Evolutionary conservation across 2,888 invertebrate species (phyloP).

Genomic region (Latheticus oryzae): DNA sequence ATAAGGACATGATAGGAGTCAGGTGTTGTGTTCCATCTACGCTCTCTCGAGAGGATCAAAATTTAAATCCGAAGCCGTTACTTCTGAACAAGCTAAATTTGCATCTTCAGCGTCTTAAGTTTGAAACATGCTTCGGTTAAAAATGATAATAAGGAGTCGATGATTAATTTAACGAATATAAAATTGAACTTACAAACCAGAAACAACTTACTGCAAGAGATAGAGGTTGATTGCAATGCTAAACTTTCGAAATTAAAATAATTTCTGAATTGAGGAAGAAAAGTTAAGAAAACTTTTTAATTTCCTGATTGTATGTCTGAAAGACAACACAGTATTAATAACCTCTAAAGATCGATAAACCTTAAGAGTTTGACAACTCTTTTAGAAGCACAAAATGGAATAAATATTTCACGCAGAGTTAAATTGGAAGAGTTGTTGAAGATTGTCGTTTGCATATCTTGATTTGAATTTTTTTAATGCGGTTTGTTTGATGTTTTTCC

Average conservation of each 20-base stretch:
- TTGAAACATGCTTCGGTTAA: slow-evolving; percentile 19
- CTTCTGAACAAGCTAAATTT: slow-evolving; percentile 22
- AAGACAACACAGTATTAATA: too few species aligned
- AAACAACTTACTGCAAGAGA: background rate
- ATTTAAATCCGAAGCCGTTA: slow-evolving; percentile 28
- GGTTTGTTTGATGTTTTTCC: slow-evolving; percentile 18
- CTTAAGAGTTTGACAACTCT: slow-evolving; percentile 25
- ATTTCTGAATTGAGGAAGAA: too few species aligned
- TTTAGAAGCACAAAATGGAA: too few species aligned
- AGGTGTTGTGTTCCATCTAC: slow-evolving; percentile 19
- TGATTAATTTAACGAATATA: slow-evolving; percentile 23
- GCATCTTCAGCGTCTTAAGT: slow-evolving; percentile 24
- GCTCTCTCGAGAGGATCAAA: slow-evolving; percentile 18
- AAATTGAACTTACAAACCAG: background rate
- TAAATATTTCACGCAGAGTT: slow-evolving; percentile 22
- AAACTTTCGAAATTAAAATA: too few species aligned
- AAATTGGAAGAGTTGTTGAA: slow-evolving; percentile 20
- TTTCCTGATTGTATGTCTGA: too few species aligned
- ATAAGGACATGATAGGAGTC: slow-evolving; percentile 19
- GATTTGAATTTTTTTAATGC: slow-evolving; percentile 33
- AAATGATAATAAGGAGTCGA: slow-evolving; percentile 28
- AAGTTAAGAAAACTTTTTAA: too few species aligned
- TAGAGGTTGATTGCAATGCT: too few species aligned
- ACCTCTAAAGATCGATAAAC: too few species aligned
- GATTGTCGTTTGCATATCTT: slow-evolving; percentile 31